A percentile compares a stretch with the other conserved stretches of the same genome.
Evolutionary conservation across 2,888 invertebrate species (phyloP).

Genomic region (Dolichomitus sp.): DNA sequence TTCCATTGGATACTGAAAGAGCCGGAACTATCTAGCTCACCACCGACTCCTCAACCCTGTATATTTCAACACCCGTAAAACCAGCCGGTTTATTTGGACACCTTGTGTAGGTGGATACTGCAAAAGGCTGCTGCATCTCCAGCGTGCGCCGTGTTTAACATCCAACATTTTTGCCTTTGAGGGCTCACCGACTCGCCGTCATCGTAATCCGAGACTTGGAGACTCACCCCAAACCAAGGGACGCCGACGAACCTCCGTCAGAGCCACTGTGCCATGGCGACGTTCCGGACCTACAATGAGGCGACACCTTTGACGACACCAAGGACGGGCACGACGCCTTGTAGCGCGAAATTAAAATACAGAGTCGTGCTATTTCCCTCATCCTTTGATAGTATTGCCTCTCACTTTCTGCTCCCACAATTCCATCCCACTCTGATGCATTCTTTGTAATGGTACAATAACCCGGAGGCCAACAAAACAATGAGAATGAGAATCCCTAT

Average conservation of each 20-base stretch:
- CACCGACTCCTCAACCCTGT: slow-evolving; percentile 1
- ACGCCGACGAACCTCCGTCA: slow-evolving; percentile 5
- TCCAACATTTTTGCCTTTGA: slow-evolving; percentile 36
- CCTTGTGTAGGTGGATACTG: slow-evolving; percentile 4
- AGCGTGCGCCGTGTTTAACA: background rate
- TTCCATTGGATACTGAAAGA: slow-evolving; percentile 5
- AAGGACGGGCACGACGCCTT: slow-evolving; percentile 20
- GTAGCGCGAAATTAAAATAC: slow-evolving; percentile 49
- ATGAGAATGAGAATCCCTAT: slow-evolving; percentile 44
- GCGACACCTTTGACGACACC: slow-evolving; percentile 47
- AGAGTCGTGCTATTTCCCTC: slow-evolving; percentile 6
- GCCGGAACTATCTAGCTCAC: slow-evolving; percentile 13
- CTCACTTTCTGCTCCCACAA: background rate
- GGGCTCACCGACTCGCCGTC: background rate
- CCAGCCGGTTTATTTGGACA: slow-evolving; percentile 23
- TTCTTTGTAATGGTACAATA: background rate
- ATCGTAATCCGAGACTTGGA: slow-evolving; percentile 13
- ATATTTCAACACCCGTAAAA: slow-evolving; percentile 29
- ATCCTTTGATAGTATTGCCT: background rate
- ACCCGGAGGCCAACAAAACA: background rate
- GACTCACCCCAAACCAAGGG: slow-evolving; percentile 4
- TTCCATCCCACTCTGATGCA: background rate
- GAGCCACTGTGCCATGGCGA: slow-evolving; percentile 32
- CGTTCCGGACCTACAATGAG: slow-evolving; percentile 29
- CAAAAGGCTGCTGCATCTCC: background rate